A percentile compares a stretch with the other conserved stretches of the same genome.
Conservation (phyloP, 2,113 vertebrate species). For the Epinephelus cyanopodus region DNA sequence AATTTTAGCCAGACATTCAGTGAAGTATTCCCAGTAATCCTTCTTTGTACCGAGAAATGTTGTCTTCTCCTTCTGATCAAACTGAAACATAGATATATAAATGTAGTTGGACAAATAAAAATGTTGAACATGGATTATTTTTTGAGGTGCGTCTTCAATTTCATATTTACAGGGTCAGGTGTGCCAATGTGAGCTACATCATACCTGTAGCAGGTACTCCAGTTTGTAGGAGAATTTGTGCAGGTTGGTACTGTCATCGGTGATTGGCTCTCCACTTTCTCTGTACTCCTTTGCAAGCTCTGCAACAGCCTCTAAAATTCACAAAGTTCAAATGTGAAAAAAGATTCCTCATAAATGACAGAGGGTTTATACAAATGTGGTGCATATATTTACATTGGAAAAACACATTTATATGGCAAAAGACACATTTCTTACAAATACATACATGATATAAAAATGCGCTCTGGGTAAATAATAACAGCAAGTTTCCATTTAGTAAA, state of each 20-base stretch:
- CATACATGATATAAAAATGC: neutral
- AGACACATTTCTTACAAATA: neutral
- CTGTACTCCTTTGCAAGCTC: constrained; percentile 92
- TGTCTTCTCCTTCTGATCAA: constrained; percentile 95
- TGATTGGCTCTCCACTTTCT: constrained; percentile 93
- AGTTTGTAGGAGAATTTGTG: constrained; percentile 98
- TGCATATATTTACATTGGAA: neutral
- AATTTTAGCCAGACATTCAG: constrained; percentile 92
- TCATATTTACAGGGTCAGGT: too few relatives aligned
- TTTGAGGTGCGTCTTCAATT: too few relatives aligned
- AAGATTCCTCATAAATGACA: neutral
- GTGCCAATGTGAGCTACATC: constrained; percentile 14
- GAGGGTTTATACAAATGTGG: neutral
- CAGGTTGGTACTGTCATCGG: constrained; percentile 93
- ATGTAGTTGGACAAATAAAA: constrained; percentile 5
- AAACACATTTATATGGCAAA: constrained; percentile 3
- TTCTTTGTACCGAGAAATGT: constrained; percentile 93
- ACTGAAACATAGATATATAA: constrained; percentile 81
- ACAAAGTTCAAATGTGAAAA: neutral
- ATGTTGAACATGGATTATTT: neutral
- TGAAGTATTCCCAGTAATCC: constrained; percentile 99
- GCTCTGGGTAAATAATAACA: neutral
- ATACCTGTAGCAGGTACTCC: constrained; percentile 97
- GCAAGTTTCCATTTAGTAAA: neutral
- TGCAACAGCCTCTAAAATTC: constrained; percentile 90